Conservation (phyloP, 2,797 vertebrate species). For the Sparus aurata region DNA sequence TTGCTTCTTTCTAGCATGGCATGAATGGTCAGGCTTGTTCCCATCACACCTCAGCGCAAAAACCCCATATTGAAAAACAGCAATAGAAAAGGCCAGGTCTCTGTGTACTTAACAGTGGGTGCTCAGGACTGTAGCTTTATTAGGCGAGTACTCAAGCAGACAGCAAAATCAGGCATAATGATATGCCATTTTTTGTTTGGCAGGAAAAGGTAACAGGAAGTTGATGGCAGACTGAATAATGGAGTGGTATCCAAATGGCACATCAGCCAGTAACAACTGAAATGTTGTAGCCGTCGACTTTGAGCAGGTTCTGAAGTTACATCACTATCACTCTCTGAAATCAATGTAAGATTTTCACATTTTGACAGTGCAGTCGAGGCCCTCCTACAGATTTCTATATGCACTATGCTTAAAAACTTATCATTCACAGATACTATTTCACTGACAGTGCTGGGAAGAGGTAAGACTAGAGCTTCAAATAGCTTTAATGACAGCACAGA, state of each 20-base stretch:
- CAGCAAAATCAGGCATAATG: constrained; percentile 1
- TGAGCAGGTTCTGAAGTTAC: not conserved
- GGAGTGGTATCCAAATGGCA: not conserved
- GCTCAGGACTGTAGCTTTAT: not conserved
- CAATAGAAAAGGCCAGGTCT: not conserved
- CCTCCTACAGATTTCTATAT: not conserved
- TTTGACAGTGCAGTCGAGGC: not conserved
- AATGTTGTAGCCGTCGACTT: not conserved
- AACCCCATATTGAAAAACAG: no score
- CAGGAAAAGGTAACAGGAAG: constrained; percentile 1
- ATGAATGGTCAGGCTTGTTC: not conserved
- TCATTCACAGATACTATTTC: constrained; percentile 13
- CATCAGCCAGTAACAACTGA: constrained; percentile 7
- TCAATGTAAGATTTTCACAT: not conserved
- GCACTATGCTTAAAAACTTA: not conserved
- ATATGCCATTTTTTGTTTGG: not conserved
- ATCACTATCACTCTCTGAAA: not conserved
- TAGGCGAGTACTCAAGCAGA: not conserved
- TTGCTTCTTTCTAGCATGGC: no score
- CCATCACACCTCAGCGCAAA: not conserved
- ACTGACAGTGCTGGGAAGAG: not conserved
- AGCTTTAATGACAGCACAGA: constrained; percentile 12
- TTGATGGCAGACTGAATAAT: constrained; percentile 9
- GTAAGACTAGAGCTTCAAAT: constrained; percentile 21
- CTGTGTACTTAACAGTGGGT: not conserved